Evolutionary conservation across 2,888 invertebrate genomes (phyloP), one percentile per base, ranked within the genome.

Genomic region (Harpalus rufipes): DNA sequence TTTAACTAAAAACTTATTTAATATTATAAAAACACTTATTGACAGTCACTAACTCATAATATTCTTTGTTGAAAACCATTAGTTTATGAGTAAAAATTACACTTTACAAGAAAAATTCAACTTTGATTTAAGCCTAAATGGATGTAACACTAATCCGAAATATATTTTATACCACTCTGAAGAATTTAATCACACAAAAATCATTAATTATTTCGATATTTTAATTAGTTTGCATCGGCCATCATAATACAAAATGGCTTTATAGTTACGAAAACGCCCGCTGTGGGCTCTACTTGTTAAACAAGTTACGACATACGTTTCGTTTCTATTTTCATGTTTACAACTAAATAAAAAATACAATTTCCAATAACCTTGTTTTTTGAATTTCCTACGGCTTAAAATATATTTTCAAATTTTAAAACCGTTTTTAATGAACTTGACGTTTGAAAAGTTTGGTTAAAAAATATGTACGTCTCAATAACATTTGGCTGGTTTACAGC

Each of bases 201-300:
- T 80, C 80, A 80, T 85, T 85, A 85, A 85, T 85, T 85, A 85
- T 72, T 80, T 44, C 41, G 56, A 8, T 21, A 56, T 80, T 68
- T 85, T 85, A 85, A 85, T 85, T 85, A 72, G 41, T 72, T 56
- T 18, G n/a, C 68, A 10, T 21, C 12, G 72, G 85, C 85, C 85
- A 85, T 85, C 59, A 72, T 72, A 32, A 80, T 80, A 85, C 85
- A 85, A 85, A 80, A 85, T 85, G 85, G 85, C 85, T 80, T 72
- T 32, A 2, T 51, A 51, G 44, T 51, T 51, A 6, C 4, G 12
- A 51, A 32, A 32, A 32, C 6, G 32, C 5, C 32, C 32, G 32
- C 3, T 32, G 32, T 32, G 1, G 32, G 3, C 32, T 1, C 32
- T 32, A 32, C 32, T 6, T 0, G 32, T 32, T 5, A 32, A 4